Percentiles rank a stretch among this genome's conserved stretches.
phyloP scores from a whole-genome alignment of 2,888 invertebrate genomes.

The Cosmorhoe ocellata region DNA sequence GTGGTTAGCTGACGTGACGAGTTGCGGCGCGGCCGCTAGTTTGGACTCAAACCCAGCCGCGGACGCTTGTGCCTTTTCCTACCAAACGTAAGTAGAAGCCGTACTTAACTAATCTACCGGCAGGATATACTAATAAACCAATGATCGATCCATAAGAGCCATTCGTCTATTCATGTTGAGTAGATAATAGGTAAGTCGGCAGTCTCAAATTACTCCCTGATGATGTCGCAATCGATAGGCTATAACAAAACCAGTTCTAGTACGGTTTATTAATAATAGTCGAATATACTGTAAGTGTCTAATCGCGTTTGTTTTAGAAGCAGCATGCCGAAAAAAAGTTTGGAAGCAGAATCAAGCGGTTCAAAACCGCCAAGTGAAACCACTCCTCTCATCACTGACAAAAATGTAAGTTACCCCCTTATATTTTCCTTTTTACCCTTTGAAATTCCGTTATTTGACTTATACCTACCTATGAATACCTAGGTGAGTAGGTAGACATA shows the following conservation, averaged over 20 bases:
- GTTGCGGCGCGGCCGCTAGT: slow-evolving; percentile 19
- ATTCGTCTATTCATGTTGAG: neutral
- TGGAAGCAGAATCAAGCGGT: slow-evolving; percentile 39
- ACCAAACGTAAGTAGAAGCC: slow-evolving; percentile 46
- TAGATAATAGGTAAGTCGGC: too few relatives aligned
- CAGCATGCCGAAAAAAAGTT: slow-evolving; percentile 54
- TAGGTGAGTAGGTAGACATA: too few relatives aligned
- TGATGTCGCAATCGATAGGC: slow-evolving; percentile 3
- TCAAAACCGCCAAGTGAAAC: slow-evolving; percentile 49
- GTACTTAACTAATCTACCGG: slow-evolving; percentile 38
- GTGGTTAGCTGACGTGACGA: too few relatives aligned
- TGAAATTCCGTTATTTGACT: too few relatives aligned
- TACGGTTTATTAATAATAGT: slow-evolving; percentile 5
- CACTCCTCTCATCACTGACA: slow-evolving; percentile 58
- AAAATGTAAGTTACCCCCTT: slow-evolving; percentile 49
- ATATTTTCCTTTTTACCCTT: too few relatives aligned
- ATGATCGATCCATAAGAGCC: slow-evolving; percentile 25
- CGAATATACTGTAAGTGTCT: slow-evolving; percentile 9
- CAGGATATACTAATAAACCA: slow-evolving; percentile 46
- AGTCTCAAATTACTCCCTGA: neutral
- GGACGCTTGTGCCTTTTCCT: slow-evolving; percentile 18
- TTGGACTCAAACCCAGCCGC: slow-evolving; percentile 25
- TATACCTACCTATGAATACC: too few relatives aligned
- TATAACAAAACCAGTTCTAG: slow-evolving; percentile 21
- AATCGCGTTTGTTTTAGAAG: slow-evolving; percentile 30